Evolutionary conservation across 2,113 vertebrate species (phyloP).

Genomic region (Colistium nudipinnis): DNA sequence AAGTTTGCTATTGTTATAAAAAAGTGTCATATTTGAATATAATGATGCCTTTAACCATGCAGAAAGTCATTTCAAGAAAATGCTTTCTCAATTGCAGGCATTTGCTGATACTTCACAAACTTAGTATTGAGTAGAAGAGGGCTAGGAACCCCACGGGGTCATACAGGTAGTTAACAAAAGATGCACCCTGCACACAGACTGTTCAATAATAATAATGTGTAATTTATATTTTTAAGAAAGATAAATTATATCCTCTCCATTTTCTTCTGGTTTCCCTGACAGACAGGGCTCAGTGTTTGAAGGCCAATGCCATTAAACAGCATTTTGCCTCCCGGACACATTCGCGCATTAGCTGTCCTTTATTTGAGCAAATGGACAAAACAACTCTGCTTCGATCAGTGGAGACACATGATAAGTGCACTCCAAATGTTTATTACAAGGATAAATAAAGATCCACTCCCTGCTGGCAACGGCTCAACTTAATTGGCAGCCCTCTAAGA

Average conservation of each 20-base stretch:
- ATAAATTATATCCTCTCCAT: slow-evolving; percentile 15
- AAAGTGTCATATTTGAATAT: slow-evolving; percentile 4
- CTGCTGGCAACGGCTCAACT: slow-evolving; percentile 70
- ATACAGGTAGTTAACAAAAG: slow-evolving; percentile 3
- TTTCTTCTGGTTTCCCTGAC: slow-evolving; percentile 24
- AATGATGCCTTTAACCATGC: neutral
- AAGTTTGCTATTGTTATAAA: neutral
- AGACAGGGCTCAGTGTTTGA: slow-evolving; percentile 5
- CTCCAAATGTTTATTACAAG: slow-evolving; percentile 73
- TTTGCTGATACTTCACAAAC: neutral
- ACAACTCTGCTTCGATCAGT: slow-evolving; percentile 50
- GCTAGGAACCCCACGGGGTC: too few relatives aligned
- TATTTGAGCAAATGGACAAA: slow-evolving; percentile 65
- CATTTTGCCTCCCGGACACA: slow-evolving; percentile 32
- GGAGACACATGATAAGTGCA: slow-evolving; percentile 68
- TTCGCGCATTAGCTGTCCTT: slow-evolving; percentile 46
- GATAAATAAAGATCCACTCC: slow-evolving; percentile 77
- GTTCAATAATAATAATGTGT: slow-evolving; percentile 7
- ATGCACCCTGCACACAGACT: neutral
- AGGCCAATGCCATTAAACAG: slow-evolving; percentile 28
- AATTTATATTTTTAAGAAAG: neutral
- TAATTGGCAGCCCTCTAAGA: slow-evolving; percentile 78
- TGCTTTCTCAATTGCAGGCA: neutral
- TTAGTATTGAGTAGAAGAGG: neutral
- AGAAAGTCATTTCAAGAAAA: neutral